Conservation (phyloP, 2,113 vertebrate species). For the Dromaius novaehollandiae region DNA sequence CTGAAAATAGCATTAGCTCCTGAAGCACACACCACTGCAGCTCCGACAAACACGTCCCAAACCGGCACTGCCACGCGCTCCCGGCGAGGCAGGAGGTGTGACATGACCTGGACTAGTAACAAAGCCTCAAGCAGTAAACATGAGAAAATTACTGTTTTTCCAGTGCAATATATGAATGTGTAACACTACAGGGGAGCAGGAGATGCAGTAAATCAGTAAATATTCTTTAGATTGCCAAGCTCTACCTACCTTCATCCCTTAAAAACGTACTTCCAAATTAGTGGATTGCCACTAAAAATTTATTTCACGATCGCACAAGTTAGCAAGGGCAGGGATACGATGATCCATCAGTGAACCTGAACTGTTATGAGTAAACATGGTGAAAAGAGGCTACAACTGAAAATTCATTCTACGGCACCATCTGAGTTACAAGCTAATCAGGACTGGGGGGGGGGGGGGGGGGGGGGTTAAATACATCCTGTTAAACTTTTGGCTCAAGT, state of each 20-base stretch:
- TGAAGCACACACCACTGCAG: fast-evolving
- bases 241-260: neutral
- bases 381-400: neutral
- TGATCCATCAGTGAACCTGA: neutral
- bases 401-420: neutral
- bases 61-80: neutral
- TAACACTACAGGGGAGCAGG: neutral
- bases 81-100: neutral
- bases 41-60: neutral
- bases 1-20: neutral
- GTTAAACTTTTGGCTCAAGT: neutral
- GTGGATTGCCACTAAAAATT: neutral
- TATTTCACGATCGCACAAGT: neutral
- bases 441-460: neutral
- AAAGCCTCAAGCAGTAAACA: neutral
- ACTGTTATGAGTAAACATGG: neutral
- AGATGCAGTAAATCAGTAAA: neutral
- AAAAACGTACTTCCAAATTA: neutral
- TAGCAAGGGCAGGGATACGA: neutral
- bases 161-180: neutral
- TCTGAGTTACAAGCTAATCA: neutral
- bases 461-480: neutral
- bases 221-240: neutral
- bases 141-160: neutral
- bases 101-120: neutral